These are phyloP conservation scores for Eupsittula cactorum DNA, from an alignment of 2,113 vertebrate genomes.

Conservation along the genomic window DNA sequence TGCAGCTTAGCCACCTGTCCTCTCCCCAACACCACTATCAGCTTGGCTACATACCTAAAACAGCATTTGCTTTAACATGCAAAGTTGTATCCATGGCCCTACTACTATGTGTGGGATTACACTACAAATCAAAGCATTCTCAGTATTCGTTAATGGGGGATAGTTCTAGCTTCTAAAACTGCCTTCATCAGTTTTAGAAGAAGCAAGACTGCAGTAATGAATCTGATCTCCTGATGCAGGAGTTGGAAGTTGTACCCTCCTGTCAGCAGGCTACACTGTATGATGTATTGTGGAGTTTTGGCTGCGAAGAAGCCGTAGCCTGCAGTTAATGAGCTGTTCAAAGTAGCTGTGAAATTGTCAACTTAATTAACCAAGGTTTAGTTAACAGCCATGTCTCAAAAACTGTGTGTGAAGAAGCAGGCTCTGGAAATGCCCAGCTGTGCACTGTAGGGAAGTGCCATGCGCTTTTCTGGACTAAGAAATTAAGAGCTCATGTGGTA, in stretches of 20 bases:
- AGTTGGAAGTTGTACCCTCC: constrained; percentile 17
- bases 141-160: not conserved
- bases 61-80: not conserved
- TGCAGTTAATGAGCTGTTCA: constrained; percentile 61
- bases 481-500: not conserved
- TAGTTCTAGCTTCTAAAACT: not conserved
- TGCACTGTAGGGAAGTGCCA: not conserved
- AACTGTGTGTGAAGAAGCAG: not conserved
- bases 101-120: not conserved
- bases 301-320: constrained; percentile 30
- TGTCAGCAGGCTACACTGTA: constrained; percentile 46
- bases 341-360: constrained; percentile 59
- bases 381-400: constrained; percentile 36
- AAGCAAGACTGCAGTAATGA: constrained; percentile 26
- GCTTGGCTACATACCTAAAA: not conserved
- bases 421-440: not conserved
- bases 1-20: not conserved
- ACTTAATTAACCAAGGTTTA: constrained; percentile 56
- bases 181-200: not conserved
- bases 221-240: not conserved
- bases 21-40: not conserved
- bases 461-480: not conserved
- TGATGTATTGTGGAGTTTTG: constrained; percentile 41
- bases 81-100: not conserved
- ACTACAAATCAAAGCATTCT: not conserved